Percentiles rank a stretch among this genome's conserved stretches.
phyloP scores from a whole-genome alignment of 2,797 vertebrate species.

The Capromys pilorides region DNA sequence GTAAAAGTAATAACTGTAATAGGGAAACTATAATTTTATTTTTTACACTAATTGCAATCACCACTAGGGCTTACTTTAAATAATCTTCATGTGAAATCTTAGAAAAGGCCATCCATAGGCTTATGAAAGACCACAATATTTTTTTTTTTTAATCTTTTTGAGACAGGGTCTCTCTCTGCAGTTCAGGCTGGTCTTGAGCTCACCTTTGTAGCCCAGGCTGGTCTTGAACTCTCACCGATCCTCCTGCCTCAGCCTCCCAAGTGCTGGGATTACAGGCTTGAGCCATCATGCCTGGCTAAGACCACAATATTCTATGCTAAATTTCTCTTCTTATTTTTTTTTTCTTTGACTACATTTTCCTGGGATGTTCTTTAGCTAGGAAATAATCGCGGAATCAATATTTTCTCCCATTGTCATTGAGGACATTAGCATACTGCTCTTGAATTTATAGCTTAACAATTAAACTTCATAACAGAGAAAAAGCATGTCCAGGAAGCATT shows the following conservation, averaged over 20 bases:
- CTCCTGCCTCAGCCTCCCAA: no score
- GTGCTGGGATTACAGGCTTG: no score
- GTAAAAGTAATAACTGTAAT: background rate
- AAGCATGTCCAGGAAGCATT: background rate
- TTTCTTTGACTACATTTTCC: background rate
- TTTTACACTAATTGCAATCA: background rate
- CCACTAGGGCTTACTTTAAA: background rate
- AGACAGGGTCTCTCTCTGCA: no score
- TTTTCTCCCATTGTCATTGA: background rate
- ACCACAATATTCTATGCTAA: background rate
- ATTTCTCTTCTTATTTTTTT: constrained; percentile 8
- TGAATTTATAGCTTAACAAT: background rate
- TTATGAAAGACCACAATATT: background rate
- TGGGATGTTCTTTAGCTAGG: background rate
- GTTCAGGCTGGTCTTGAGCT: no score
- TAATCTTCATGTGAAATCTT: background rate
- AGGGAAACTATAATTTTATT: background rate
- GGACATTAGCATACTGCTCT: background rate
- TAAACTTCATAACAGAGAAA: constrained; percentile 1
- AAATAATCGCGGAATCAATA: background rate
- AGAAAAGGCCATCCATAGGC: background rate
- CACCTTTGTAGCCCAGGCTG: no score
- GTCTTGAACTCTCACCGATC: no score
- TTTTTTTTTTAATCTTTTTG: no score
- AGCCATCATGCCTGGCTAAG: no score